phyloP scores from a whole-genome alignment of 1,140 invertebrate species.

The Ctenoplectra terminalis region DNA sequence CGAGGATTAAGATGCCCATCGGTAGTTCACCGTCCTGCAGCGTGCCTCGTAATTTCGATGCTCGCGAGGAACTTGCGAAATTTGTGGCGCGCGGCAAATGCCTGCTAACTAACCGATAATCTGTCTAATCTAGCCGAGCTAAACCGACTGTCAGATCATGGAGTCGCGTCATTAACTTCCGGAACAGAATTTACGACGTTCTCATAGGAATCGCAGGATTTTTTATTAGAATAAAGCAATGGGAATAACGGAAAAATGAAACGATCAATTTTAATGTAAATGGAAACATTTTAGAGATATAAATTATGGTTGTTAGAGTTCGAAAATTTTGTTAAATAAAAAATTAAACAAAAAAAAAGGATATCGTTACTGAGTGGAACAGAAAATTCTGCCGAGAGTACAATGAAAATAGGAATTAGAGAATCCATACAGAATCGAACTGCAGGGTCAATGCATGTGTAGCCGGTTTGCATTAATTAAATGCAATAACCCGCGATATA shows the following conservation, averaged over 20 bases:
- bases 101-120: slow-evolving; percentile 55
- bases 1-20: slow-evolving; percentile 35
- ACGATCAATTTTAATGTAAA: no score
- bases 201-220: no score
- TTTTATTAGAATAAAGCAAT: no score
- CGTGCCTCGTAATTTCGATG: background rate
- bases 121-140: slow-evolving; percentile 8
- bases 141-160: background rate
- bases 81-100: slow-evolving; percentile 19
- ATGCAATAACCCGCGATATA: background rate
- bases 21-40: background rate
- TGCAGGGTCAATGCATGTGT: background rate
- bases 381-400: no score
- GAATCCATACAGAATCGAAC: background rate
- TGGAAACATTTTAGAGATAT: no score
- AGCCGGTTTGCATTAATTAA: background rate
- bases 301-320: no score
- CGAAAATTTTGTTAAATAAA: no score
- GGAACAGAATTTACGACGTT: background rate
- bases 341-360: no score
- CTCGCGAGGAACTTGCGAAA: slow-evolving; percentile 28
- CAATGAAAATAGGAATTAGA: background rate
- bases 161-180: background rate
- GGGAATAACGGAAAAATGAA: no score
- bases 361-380: no score